phyloP scores from a whole-genome alignment of 1,140 invertebrate species.

The Drosophila bocki region DNA sequence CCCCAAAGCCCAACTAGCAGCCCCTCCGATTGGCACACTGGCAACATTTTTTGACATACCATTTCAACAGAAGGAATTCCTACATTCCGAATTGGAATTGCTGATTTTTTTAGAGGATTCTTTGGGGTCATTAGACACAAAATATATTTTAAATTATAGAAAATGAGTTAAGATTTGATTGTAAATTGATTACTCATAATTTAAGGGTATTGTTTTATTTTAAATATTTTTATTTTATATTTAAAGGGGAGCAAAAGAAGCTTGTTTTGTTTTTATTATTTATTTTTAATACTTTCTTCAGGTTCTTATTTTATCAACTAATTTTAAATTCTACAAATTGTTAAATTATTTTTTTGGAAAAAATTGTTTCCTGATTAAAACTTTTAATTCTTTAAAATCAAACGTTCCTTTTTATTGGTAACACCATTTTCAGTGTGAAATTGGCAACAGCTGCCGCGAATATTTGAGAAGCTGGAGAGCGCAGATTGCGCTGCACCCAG shows the following conservation, averaged over 20 bases:
- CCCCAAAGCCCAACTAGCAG: neutral
- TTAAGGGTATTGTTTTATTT: neutral
- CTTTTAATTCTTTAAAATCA: neutral
- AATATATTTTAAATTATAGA: too few relatives aligned
- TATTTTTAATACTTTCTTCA: too few relatives aligned
- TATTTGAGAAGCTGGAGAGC: slow-evolving; percentile 39
- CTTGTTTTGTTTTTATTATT: too few relatives aligned
- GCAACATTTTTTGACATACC: slow-evolving; percentile 8
- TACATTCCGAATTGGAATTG: neutral
- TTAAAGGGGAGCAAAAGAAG: neutral
- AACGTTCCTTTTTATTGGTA: neutral
- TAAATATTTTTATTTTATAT: too few relatives aligned
- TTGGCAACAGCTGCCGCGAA: slow-evolving; percentile 48
- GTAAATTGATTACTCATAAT: neutral
- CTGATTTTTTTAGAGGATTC: neutral
- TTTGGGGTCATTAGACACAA: neutral
- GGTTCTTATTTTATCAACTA: neutral
- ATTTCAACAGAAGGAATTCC: slow-evolving; percentile 6
- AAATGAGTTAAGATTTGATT: neutral
- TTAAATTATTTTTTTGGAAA: too few relatives aligned
- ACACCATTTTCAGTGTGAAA: neutral
- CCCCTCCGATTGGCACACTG: slow-evolving; percentile 15
- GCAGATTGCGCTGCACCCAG: slow-evolving; percentile 68
- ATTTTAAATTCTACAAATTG: neutral
- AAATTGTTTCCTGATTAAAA: too few relatives aligned